phyloP scores from a whole-genome alignment of 1,140 invertebrate genomes.

The Aleiodes sp. region DNA sequence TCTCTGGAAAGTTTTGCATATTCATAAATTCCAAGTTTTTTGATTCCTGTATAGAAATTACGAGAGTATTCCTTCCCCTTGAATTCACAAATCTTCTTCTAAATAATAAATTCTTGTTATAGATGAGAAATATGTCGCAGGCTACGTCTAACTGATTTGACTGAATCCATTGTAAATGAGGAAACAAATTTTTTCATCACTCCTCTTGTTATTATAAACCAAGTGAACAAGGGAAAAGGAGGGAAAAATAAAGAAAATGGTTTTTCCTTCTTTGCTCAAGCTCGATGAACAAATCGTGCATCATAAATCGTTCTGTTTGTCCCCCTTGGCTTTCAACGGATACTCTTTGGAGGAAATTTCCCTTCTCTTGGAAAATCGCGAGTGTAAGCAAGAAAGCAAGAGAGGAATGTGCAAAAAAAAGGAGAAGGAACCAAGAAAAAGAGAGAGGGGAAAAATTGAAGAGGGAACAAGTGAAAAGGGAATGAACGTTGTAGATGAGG shows the following conservation, averaged over 20 bases:
- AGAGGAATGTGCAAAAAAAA: neutral
- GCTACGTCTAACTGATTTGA: too few species aligned
- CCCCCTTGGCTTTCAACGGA: constrained; percentile 30
- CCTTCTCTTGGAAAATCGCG: constrained; percentile 18
- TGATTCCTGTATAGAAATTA: too few species aligned
- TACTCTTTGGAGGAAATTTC: constrained; percentile 28
- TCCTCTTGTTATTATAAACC: neutral
- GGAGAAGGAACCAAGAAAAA: neutral
- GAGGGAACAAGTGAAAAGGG: constrained; percentile 23
- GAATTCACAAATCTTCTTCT: too few species aligned
- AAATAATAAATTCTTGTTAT: too few species aligned
- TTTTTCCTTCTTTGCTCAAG: constrained; percentile 23
- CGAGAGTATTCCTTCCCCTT: too few species aligned
- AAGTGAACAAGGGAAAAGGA: too few species aligned
- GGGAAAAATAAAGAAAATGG: neutral
- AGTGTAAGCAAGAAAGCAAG: constrained; percentile 9
- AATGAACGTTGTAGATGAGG: constrained; percentile 34
- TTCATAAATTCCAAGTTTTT: too few species aligned
- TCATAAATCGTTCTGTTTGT: constrained; percentile 32
- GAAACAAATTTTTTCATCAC: neutral
- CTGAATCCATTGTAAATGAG: too few species aligned
- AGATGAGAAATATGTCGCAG: too few species aligned
- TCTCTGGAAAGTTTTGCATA: too few species aligned
- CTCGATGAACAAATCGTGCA: constrained; percentile 37
- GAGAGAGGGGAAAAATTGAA: neutral